phyloP scores from a whole-genome alignment of 1,140 invertebrate genomes.

The Platyscapa corneri region DNA sequence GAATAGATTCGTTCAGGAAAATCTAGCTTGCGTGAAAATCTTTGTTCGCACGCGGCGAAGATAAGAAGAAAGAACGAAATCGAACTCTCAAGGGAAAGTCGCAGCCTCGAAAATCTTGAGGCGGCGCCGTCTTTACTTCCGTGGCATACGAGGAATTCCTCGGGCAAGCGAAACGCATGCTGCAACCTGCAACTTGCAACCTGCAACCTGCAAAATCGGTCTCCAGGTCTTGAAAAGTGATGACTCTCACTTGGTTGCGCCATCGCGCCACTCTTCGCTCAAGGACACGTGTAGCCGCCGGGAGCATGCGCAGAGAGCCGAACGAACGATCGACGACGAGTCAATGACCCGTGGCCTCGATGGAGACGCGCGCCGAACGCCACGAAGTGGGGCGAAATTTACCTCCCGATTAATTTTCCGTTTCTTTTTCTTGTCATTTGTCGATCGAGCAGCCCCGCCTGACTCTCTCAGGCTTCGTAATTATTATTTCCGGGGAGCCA shows the following conservation, averaged over 20 bases:
- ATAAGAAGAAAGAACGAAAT: no score
- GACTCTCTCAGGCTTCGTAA: no score
- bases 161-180: no score
- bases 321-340: background rate
- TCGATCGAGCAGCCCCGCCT: background rate
- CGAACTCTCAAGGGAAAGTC: background rate
- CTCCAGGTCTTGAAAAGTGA: background rate
- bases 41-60: no score
- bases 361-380: background rate
- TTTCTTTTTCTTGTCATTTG: background rate
- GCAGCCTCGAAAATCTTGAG: background rate
- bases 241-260: background rate
- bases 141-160: background rate
- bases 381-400: background rate
- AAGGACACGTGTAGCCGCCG: background rate
- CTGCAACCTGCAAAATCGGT: background rate
- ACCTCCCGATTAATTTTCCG: background rate
- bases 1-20: no score
- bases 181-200: background rate
- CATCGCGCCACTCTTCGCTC: background rate
- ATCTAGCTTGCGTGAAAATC: no score
- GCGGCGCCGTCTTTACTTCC: background rate
- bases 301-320: background rate
- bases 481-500: background rate
- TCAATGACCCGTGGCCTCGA: conserved; percentile 1